Evolutionary conservation across 2,888 invertebrate species (phyloP), one percentile per base, ranked within the genome.

Genomic region (Noctua janthe): DNA sequence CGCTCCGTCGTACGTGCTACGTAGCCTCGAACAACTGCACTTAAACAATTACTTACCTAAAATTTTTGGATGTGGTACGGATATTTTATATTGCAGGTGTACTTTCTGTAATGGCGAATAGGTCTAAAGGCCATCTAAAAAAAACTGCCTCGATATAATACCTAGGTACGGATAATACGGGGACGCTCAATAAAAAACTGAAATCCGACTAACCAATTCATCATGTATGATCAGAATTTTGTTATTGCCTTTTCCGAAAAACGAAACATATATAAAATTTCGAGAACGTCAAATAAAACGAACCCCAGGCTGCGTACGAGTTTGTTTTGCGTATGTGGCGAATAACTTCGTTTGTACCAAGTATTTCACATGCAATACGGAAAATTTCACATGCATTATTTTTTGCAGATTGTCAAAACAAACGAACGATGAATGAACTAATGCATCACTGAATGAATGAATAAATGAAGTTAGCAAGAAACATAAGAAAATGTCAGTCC

Each of bases 11-110:
- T 91, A 90, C 91, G 91, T 91, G 89, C 67, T 89, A 90, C 89
- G 88, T 89, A 90, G 66, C 77, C 76, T 71, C 74, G 90, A 92
- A 92, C 88, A 92, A 92, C 87, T 92, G 91, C 92, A 92, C 90
- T 93, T 92, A 86, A 87, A 91, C 80, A 92, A 85, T 92, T 91
- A 84, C 77, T 69, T 78, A 71, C 71, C 43, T 74, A 74, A 74
- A 69, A 76, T 66, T 23, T 47, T n/a, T 54, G 15, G 8, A 69
- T 13, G 47, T 76, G 35, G 20, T 51, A 77, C 17, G 15, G 54
- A 54, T 43, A 49, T 64, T 70, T 77, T 74, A 62, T 72, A n/a
- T 72, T 74, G 17, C 15, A 29, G 1, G 13, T 15, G 23, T 75
- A 64, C 54, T 67, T 49, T 76, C 29, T 62, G 17, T 54, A 54